Base-by-base conservation (phyloP, 2,888 invertebrate genomes). In the Idaea aversata region DNA sequence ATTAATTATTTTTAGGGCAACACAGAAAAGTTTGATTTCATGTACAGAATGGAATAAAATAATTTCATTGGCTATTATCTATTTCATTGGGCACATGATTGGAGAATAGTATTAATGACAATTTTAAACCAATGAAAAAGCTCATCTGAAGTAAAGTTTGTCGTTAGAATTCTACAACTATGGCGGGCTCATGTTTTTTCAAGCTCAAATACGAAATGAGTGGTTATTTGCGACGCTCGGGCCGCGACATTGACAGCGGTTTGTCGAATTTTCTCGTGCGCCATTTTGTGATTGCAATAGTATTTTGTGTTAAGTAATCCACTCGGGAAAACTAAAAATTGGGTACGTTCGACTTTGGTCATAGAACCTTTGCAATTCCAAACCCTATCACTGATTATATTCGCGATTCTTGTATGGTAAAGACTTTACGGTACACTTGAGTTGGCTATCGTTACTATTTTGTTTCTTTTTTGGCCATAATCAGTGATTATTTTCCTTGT, bases 141-240 rank as follows among this genome's bases (percentile, higher is more conserved):
- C 59, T 57, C 15, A 62, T 16, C 47, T 59, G 13, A 10, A 36
- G 10, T 47, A 47, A 60, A 60, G 72, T 73, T 67, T 69, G 74
- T 74, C 85, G 79, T 86, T 81, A 80, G 82, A 79, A 69, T 74
- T 81, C 73, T 67, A 72, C 77, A 75, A 85, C 84, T 89, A 93
- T 93, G 93, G 93, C 93, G 93, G 92, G 84, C 88, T 87, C 79
- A 84, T 88, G 88, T 91, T 93, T 92, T 92, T 93, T 91, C 90
- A 85, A 89, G 85, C 87, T 85, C 85, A 88, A 88, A 88, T 86
- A 87, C 87, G 90, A 92, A 92, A 91, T 89, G 88, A 89, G 87
- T 88, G 84, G 87, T 82, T 88, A 88, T 89, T 88, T 91, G 88
- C 88, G 90, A 88, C 86, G 88, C 85, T 81, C 83, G 82, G 84